Percentiles rank a stretch among this genome's conserved stretches.
Evolutionary conservation across 1,140 invertebrate genomes (phyloP).

Genomic region (Drosophila equinoxialis): DNA sequence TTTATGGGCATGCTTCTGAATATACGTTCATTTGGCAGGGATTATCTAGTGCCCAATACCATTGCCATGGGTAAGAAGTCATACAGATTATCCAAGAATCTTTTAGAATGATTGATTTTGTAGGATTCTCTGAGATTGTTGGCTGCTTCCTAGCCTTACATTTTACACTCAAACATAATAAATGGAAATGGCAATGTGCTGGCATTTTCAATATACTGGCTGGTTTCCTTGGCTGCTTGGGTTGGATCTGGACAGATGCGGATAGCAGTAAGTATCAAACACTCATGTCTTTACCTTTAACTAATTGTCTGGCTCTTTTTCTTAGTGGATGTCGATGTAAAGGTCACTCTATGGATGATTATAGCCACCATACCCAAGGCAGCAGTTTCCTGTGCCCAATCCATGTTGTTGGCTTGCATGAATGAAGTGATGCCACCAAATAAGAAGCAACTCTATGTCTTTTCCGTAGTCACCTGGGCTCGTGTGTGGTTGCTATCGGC

Average conservation of each 20-base stretch:
- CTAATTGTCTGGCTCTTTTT: not conserved
- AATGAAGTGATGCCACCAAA: constrained; percentile 71
- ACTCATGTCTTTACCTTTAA: not conserved
- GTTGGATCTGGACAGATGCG: constrained; percentile 67
- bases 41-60: constrained; percentile 80
- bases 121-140: constrained; percentile 79
- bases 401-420: constrained; percentile 78
- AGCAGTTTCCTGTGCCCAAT: constrained; percentile 74
- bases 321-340: constrained; percentile 70
- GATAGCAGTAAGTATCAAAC: constrained; percentile 44
- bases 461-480: constrained; percentile 79
- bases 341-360: constrained; percentile 78
- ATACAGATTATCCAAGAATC: not conserved
- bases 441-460: constrained; percentile 74
- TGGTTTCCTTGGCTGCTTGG: constrained; percentile 78
- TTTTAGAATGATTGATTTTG: not conserved
- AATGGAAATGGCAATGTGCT: constrained; percentile 78
- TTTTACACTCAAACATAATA: constrained; percentile 74
- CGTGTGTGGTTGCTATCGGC: constrained; percentile 74
- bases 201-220: constrained; percentile 82
- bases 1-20: constrained; percentile 83
- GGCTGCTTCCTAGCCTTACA: constrained; percentile 78
- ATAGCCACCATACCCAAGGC: constrained; percentile 77
- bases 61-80: constrained; percentile 80
- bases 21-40: constrained; percentile 82